Base-by-base conservation (phyloP, 2,888 invertebrate genomes). In the Lasius fuliginosus region DNA sequence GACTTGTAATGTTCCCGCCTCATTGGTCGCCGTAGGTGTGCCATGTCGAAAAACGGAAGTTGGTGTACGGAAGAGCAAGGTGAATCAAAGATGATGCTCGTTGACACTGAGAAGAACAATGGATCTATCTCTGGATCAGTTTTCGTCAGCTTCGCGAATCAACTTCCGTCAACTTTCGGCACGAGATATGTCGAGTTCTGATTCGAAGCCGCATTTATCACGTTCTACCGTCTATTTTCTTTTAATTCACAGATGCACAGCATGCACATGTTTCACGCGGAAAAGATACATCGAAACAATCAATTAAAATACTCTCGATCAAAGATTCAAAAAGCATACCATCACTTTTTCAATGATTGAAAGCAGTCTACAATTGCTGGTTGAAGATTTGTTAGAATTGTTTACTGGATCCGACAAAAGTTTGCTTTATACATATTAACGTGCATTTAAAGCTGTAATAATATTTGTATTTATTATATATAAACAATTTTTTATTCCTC, bases 1-100 rank as follows among this genome's bases (percentile, higher is more conserved):
- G 95, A 93, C 85, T 94, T 95, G 90, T 95, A 95, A 76, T 92
- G 93, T 75, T 94, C 94, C 68, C 93, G 91, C 74, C 92, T 94
- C 89, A 90, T 88, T 15, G 94, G 94, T 65, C 94, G 92, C 68
- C 93, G 92, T 86, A 94, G 84, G 86, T 94, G 93, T 68, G 95
- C 94, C 95, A 95, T 95, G 77, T 83, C 75, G 69, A 64, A n/a
- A 69, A 9, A 46, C 23, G 18, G n/a, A 33, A 73, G 23, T 71
- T 46, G 46, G 2, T 18, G 60, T 33, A 71, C 9, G 15, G 46
- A 30, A 49, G 60, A 49, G 33, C 42, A 56, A 9, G 15, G 15
- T 67, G 15, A 65, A 64, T 56, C 33, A 15, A 65, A 65, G 46
- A 60, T 60, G 42, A 42, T 69, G 67, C 46, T 62, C 11, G 84